These are phyloP conservation scores for Drosophila subquinaria DNA, from an alignment of 2,888 invertebrate species.

Conservation along the genomic window DNA sequence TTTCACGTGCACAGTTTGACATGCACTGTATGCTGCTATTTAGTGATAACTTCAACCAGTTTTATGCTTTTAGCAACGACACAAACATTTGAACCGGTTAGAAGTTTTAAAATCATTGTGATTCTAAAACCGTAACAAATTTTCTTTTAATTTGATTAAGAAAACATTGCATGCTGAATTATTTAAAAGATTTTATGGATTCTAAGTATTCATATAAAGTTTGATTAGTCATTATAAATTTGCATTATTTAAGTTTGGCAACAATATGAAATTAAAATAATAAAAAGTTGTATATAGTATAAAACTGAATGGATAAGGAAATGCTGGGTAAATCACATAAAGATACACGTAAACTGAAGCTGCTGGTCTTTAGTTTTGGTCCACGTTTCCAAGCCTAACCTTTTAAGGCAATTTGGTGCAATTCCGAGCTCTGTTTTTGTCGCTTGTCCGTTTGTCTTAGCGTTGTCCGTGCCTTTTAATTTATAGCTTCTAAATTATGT, in stretches of 20 bases:
- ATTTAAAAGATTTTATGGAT: no score
- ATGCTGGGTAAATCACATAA: neutral
- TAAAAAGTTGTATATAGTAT: neutral
- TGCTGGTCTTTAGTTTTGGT: constrained; percentile 10
- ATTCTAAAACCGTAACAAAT: no score
- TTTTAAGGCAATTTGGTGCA: constrained; percentile 45
- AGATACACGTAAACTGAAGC: neutral
- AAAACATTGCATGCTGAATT: no score
- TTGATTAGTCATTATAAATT: no score
- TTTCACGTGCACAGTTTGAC: no score
- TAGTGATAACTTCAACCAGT: no score
- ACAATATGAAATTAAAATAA: neutral
- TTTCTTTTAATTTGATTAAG: no score
- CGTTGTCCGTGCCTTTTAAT: constrained; percentile 66
- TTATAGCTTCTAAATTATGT: constrained; percentile 77
- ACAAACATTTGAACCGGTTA: no score
- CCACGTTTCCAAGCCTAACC: constrained; percentile 21
- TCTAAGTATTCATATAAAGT: no score
- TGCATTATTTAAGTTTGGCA: neutral
- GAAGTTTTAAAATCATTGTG: no score
- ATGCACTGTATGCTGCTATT: no score
- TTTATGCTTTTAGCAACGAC: no score
- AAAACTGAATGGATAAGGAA: constrained; percentile 3
- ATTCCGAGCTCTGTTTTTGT: constrained; percentile 31
- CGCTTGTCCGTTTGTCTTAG: constrained; percentile 20